Conservation (phyloP, 2,113 vertebrate species). For the Pseudorhombus dupliciocellatus region DNA sequence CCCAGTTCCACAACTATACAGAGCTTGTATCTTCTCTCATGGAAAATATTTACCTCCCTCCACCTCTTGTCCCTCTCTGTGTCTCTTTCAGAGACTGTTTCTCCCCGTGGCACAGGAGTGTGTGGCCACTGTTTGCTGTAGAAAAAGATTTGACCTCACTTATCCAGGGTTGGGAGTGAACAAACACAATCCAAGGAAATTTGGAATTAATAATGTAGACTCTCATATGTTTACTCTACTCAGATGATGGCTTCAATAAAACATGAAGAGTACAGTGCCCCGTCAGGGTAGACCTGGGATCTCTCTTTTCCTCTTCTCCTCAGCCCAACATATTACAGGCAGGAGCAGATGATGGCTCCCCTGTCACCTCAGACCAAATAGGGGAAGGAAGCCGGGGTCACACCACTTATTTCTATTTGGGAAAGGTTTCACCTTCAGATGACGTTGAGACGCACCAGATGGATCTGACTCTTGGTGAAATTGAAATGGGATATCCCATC, state of each 20-base stretch:
- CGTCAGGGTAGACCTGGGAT: constrained; percentile 26
- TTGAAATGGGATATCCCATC: constrained; percentile 4
- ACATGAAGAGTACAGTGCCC: constrained; percentile 65
- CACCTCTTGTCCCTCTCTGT: constrained; percentile 34
- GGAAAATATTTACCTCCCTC: constrained; percentile 41
- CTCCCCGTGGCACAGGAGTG: constrained; percentile 5
- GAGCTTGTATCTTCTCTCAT: not conserved
- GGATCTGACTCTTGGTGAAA: constrained; percentile 26
- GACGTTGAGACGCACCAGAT: constrained; percentile 10
- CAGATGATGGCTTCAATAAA: constrained; percentile 74
- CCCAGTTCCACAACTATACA: not conserved
- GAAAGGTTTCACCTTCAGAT: constrained; percentile 39
- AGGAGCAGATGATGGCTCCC: constrained; percentile 14
- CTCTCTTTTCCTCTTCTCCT: not conserved
- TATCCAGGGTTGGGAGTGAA: constrained; percentile 30
- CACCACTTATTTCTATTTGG: constrained; percentile 43
- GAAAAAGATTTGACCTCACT: constrained; percentile 56
- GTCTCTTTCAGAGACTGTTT: not conserved
- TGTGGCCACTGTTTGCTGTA: constrained; percentile 25
- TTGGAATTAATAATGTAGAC: constrained; percentile 80
- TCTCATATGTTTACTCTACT: constrained; percentile 75
- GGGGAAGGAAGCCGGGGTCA: constrained; percentile 36
- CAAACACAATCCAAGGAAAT: constrained; percentile 69
- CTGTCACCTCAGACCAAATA: constrained; percentile 46
- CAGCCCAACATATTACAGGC: constrained; percentile 20